These are phyloP conservation scores for Drosophila jambulina DNA, from an alignment of 1,140 invertebrate genomes.

Conservation along the genomic window DNA sequence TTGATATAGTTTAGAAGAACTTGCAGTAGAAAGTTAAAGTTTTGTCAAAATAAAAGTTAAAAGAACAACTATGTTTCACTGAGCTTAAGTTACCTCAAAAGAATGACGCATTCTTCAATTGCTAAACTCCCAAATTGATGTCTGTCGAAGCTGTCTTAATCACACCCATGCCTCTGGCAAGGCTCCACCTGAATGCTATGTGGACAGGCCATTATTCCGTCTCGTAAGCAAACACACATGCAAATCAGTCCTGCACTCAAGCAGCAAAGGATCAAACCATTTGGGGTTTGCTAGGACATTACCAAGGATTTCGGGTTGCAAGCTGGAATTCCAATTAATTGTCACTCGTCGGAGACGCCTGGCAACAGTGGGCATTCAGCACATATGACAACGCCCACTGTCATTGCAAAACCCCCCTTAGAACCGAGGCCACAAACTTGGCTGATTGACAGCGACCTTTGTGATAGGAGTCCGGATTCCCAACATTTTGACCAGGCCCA, in stretches of 20 bases:
- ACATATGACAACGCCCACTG: neutral
- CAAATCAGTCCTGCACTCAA: slow-evolving; percentile 7
- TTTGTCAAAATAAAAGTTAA: too few species aligned
- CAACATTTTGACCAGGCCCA: slow-evolving; percentile 52
- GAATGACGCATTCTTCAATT: too few species aligned
- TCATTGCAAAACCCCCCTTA: neutral
- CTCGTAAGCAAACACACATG: slow-evolving; percentile 24
- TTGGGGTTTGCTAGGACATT: slow-evolving; percentile 5
- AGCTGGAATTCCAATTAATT: slow-evolving; percentile 73
- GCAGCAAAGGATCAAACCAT: slow-evolving; percentile 5
- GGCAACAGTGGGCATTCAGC: slow-evolving; percentile 50
- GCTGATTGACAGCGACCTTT: slow-evolving; percentile 62
- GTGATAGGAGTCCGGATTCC: slow-evolving; percentile 47
- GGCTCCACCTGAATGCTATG: slow-evolving; percentile 10
- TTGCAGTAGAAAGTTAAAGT: too few species aligned
- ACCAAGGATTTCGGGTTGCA: slow-evolving; percentile 29
- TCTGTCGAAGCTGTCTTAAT: slow-evolving; percentile 1
- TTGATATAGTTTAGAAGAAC: neutral
- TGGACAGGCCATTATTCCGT: slow-evolving; percentile 15
- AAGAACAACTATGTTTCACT: too few species aligned
- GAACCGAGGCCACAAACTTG: neutral
- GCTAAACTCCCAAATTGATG: neutral
- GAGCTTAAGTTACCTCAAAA: too few species aligned
- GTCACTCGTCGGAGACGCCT: slow-evolving; percentile 44
- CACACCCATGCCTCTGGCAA: neutral